Evolutionary conservation across 2,888 invertebrate species (phyloP).

Genomic region (Scaptomyza cyrtandrae): DNA sequence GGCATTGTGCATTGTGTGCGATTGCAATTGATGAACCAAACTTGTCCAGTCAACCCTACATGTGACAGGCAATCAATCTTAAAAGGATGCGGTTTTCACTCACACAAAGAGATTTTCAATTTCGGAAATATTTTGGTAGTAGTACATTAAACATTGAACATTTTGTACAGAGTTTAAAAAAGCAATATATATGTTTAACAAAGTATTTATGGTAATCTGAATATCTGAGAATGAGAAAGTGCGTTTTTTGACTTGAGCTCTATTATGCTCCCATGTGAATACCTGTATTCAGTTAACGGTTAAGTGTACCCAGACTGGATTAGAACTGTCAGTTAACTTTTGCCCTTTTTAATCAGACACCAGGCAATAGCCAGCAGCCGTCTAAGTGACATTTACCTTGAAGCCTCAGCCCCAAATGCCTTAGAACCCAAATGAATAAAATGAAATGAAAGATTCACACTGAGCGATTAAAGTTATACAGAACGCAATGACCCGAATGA

Average conservation of each 20-base stretch:
- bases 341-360: not conserved
- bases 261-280: not conserved
- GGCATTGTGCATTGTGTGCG: conserved; percentile 20
- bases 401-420: not conserved
- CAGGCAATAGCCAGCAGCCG: not conserved
- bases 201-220: no score
- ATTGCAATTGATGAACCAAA: conserved; percentile 20
- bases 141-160: not conserved
- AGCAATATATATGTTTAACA: no score
- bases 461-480: not conserved
- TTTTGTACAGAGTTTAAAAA: no score
- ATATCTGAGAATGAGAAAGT: no score
- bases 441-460: not conserved
- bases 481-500: conserved; percentile 27
- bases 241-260: not conserved
- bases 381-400: not conserved
- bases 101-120: not conserved
- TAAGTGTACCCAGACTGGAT: not conserved
- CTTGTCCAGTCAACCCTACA: conserved; percentile 3
- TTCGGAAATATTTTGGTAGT: no score
- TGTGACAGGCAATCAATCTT: conserved; percentile 9
- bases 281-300: not conserved
- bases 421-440: no score
- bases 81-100: not conserved
- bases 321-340: not conserved